Conservation (phyloP, 2,888 invertebrate species). For the Drosophila meridiana region DNA sequence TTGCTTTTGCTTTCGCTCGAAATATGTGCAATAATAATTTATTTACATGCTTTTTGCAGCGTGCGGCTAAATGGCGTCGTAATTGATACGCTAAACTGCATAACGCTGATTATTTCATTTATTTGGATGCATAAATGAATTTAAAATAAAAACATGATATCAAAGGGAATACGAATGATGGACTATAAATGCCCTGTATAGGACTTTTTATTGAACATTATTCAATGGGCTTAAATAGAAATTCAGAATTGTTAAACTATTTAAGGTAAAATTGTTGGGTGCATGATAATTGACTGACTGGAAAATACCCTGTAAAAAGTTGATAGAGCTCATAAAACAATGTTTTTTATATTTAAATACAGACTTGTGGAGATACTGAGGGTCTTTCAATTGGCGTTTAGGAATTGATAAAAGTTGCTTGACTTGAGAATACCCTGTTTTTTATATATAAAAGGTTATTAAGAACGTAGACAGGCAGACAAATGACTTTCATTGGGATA, state of each 20-base stretch:
- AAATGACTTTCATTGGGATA: too few species aligned
- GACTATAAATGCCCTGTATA: slow-evolving; percentile 9
- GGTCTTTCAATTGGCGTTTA: too few species aligned
- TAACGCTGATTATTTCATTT: slow-evolving; percentile 75
- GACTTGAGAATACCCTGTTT: not conserved
- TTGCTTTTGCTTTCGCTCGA: slow-evolving; percentile 18
- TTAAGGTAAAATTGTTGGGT: not conserved
- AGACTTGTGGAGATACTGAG: too few species aligned
- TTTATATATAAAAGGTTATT: too few species aligned
- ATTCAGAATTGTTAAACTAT: not conserved
- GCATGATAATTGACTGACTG: not conserved
- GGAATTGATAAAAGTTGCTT: too few species aligned
- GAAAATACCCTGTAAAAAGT: not conserved
- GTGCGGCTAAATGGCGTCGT: slow-evolving; percentile 56
- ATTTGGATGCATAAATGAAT: slow-evolving; percentile 62
- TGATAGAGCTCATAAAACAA: not conserved
- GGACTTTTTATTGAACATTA: too few species aligned
- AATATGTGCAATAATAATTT: slow-evolving; percentile 63
- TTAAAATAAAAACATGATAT: slow-evolving; percentile 3
- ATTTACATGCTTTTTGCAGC: slow-evolving; percentile 60
- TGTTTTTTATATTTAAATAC: too few species aligned
- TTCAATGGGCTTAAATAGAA: too few species aligned
- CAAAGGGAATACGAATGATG: not conserved
- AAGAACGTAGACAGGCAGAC: too few species aligned
- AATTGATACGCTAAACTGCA: slow-evolving; percentile 79